Percentiles rank a stretch among this genome's conserved stretches.
Conservation (phyloP, 2,797 vertebrate genomes). For the Enteromius thamalakanensis region DNA sequence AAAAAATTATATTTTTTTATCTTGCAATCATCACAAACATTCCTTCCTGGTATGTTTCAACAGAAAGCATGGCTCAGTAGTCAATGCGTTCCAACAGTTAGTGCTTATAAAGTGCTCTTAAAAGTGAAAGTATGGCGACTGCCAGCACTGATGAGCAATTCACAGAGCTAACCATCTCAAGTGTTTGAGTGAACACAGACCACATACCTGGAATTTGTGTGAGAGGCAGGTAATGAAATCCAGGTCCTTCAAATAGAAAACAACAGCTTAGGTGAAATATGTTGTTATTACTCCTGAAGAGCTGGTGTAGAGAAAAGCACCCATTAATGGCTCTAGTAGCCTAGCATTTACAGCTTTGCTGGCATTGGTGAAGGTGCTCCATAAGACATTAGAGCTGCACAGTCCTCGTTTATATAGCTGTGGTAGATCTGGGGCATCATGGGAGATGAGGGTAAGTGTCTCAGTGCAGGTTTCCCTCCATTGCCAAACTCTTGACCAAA, state of each 20-base stretch:
- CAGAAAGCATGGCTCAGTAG: constrained; percentile 5
- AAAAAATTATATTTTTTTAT: not conserved
- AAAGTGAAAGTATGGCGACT: not conserved
- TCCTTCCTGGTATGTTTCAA: not conserved
- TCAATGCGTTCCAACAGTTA: constrained; percentile 5
- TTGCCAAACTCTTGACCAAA: not conserved
- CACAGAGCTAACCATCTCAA: constrained; percentile 35
- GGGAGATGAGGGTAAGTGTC: too few species aligned
- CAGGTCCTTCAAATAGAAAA: constrained; percentile 50
- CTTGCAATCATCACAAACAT: not conserved
- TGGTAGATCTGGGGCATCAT: not conserved
- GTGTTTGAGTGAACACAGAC: constrained; percentile 42
- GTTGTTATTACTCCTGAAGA: constrained; percentile 32
- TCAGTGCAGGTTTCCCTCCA: constrained; percentile 2
- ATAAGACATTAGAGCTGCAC: not conserved
- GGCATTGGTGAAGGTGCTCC: not conserved
- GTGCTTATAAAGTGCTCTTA: constrained; percentile 26
- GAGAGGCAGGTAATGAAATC: constrained; percentile 49
- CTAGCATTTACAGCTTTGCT: constrained; percentile 25
- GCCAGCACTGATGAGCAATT: constrained; percentile 15
- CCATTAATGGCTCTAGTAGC: constrained; percentile 14
- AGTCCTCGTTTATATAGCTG: not conserved
- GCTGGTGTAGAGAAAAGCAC: constrained; percentile 33
- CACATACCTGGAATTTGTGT: constrained; percentile 37
- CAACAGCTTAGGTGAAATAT: constrained; percentile 42